Evolutionary conservation across 1,140 invertebrate genomes (phyloP).

Genomic region (Drosophila rhopaloa): DNA sequence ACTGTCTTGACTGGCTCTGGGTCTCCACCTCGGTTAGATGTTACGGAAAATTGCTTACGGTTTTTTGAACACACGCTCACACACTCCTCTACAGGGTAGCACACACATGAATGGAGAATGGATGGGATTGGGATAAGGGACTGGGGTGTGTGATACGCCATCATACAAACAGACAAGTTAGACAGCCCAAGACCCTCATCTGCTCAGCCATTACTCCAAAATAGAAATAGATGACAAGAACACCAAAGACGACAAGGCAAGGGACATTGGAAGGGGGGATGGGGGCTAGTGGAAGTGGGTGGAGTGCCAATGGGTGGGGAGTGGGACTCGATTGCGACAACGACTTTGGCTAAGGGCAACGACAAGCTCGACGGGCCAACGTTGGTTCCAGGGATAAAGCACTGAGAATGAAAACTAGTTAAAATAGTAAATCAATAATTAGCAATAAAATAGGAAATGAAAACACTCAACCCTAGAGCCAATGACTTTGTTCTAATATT

Average conservation of each 20-base stretch:
- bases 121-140: constrained; percentile 7
- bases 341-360: constrained; percentile 80
- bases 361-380: constrained; percentile 64
- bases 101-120: constrained; percentile 71
- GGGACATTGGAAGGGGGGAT: constrained; percentile 16
- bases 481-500: no score
- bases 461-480: no score
- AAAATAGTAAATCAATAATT: background rate
- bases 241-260: constrained; percentile 73
- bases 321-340: constrained; percentile 48
- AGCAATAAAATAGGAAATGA: no score
- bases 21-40: constrained; percentile 67
- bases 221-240: constrained; percentile 83
- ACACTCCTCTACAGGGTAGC: constrained; percentile 41
- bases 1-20: constrained; percentile 60
- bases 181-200: constrained; percentile 81
- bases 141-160: constrained; percentile 40
- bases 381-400: constrained; percentile 44
- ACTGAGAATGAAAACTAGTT: constrained; percentile 34
- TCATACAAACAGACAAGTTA: constrained; percentile 83
- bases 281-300: background rate
- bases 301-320: constrained; percentile 6
- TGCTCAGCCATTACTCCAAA: constrained; percentile 77
- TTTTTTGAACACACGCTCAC: constrained; percentile 70
- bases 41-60: constrained; percentile 83